phyloP scores from a whole-genome alignment of 2,888 invertebrate species.

The Cryptus armator region DNA sequence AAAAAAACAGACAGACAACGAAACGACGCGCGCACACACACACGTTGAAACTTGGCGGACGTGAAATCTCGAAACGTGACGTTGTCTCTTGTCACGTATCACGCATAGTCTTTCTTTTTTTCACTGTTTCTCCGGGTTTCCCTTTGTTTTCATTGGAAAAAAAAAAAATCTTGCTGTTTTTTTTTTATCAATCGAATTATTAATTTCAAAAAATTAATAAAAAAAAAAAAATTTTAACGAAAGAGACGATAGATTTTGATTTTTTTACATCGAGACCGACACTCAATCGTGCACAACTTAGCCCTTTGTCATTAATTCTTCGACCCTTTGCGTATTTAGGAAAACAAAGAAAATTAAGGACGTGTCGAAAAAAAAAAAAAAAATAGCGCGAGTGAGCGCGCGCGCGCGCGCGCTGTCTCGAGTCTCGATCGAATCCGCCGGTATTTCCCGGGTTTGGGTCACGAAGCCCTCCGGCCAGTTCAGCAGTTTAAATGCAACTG shows the following conservation, averaged over 20 bases:
- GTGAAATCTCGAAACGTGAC: constrained; percentile 65
- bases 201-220: background rate
- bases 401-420: constrained; percentile 70
- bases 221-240: background rate
- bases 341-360: background rate
- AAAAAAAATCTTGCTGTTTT: background rate
- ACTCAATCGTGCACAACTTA: constrained; percentile 46
- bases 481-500: constrained; percentile 83
- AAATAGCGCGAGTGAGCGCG: constrained; percentile 41
- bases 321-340: background rate
- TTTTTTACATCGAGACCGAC: constrained; percentile 4
- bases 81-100: constrained; percentile 67
- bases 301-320: background rate
- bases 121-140: constrained; percentile 50
- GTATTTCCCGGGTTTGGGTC: constrained; percentile 50
- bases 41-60: constrained; percentile 52
- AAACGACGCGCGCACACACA: constrained; percentile 56
- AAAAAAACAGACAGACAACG: background rate
- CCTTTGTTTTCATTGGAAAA: constrained; percentile 17
- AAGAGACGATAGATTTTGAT: background rate
- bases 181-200: background rate
- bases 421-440: constrained; percentile 70
- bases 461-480: constrained; percentile 75
- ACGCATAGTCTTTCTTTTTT: constrained; percentile 57
- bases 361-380: constrained; percentile 15